Conservation (phyloP, 2,113 vertebrate species). For the Nicator chloris region DNA sequence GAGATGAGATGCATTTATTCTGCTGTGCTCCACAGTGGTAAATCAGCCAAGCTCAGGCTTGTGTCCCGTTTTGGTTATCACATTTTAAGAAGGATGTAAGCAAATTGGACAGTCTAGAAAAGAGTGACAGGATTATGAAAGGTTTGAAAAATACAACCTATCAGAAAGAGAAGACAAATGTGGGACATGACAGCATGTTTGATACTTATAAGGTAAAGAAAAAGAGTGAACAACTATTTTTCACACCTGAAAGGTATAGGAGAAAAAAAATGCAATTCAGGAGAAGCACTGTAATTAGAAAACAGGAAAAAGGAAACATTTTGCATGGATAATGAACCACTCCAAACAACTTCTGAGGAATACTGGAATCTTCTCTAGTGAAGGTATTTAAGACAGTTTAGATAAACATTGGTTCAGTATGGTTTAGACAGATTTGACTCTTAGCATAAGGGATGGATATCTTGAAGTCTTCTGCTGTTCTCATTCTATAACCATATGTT, state of each 20-base stretch:
- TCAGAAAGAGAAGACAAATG: conserved; percentile 55
- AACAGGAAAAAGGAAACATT: conserved; percentile 6
- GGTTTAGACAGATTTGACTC: neutral
- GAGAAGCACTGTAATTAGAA: neutral
- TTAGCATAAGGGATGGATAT: neutral
- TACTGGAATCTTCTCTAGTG: neutral
- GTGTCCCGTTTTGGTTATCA: conserved; percentile 60
- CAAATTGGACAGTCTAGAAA: conserved; percentile 66
- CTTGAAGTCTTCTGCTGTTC: neutral
- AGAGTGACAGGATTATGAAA: conserved; percentile 63
- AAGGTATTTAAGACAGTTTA: neutral
- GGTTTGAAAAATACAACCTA: conserved; percentile 40
- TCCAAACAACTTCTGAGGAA: neutral
- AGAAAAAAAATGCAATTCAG: neutral
- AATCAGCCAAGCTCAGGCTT: conserved; percentile 57
- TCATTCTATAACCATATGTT: neutral
- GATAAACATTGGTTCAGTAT: neutral
- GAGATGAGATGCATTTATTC: conserved; percentile 64
- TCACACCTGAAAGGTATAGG: neutral
- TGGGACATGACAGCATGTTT: conserved; percentile 41
- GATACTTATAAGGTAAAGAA: conserved; percentile 22
- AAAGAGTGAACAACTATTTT: conserved; percentile 8
- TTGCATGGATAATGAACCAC: neutral
- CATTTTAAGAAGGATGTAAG: conserved; percentile 65
- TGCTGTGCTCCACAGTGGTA: conserved; percentile 58